Evolutionary conservation across 2,888 invertebrate genomes (phyloP), one percentile per base, ranked within the genome.

Genomic region (Lycaena phlaeas): DNA sequence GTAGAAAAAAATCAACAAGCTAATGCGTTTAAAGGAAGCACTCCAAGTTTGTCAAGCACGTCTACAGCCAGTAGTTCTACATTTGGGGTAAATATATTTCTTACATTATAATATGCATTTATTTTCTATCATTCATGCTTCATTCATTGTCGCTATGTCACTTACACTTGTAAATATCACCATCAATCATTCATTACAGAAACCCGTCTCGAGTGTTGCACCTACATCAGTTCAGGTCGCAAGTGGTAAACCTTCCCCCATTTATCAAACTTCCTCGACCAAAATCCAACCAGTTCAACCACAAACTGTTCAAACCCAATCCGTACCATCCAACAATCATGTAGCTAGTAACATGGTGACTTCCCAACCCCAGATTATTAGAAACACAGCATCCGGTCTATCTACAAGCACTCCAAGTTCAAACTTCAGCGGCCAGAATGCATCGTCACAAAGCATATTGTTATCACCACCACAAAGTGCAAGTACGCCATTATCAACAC

Each of bases 131-230:
- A 25, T 18, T n/a, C 40, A 41, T 42, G 18, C 18, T 22, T 44
- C 45, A 46, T 44, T 30, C 10, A 56, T 37, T 40, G 44, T 51
- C 51, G 57, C 49, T 47, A 49, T 45, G 40, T 50, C 59, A 56
- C 57, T 48, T 47, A 43, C 53, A 59, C 53, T 49, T 82, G 82
- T 81, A 81, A 71, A 81, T 82, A 79, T 64, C 78, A 66, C 67
- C 73, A 70, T 61, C 81, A 71, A 53, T 72, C 62, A 69, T 73
- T 74, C 65, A 76, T 87, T 88, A 64, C 89, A 94, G 86, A 94
- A 94, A 72, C 94, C 94, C 46, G 91, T 94, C 50, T 94, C 93
- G 69, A 94, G 93, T 74, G 94, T 94, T 48, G 93, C 94, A 51
- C 93, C 94, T 48, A 92, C 90, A 49, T 89, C 91, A 39, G 87